Evolutionary conservation across 2,797 vertebrate genomes (phyloP).

Genomic region (Esox lucius): DNA sequence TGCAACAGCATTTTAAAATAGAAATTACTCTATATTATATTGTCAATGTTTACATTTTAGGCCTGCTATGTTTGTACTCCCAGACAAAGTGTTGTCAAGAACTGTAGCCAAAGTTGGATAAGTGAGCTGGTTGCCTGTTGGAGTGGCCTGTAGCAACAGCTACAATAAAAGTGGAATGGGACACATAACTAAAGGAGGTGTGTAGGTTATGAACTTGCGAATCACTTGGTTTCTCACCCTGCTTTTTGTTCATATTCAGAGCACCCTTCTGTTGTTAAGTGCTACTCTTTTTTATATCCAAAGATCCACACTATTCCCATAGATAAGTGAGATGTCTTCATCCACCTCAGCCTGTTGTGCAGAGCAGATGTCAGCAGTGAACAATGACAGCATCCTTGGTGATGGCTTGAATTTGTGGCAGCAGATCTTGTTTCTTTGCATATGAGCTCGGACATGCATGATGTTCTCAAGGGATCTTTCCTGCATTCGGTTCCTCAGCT

Average conservation of each 20-base stretch:
- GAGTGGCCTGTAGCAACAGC: no score
- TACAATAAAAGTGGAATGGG: not conserved
- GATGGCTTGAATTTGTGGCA: conserved; percentile 27
- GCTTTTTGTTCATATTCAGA: not conserved
- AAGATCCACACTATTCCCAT: not conserved
- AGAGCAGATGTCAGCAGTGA: conserved; percentile 22
- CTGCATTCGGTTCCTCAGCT: conserved; percentile 22
- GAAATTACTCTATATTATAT: no score
- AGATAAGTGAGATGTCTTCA: not conserved
- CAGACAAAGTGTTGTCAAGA: no score
- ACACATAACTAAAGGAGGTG: not conserved
- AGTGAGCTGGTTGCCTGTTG: no score
- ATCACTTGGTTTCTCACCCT: no score
- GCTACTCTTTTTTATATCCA: no score
- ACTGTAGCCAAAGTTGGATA: no score
- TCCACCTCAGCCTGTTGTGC: conserved; percentile 8
- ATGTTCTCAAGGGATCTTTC: conserved; percentile 23
- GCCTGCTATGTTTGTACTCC: no score
- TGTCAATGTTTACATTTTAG: no score
- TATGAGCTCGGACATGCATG: conserved; percentile 13
- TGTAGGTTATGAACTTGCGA: no score
- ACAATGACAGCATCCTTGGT: conserved; percentile 22
- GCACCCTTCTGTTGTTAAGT: no score
- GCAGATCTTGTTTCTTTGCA: conserved; percentile 28
- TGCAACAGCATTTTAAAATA: no score